Percentiles rank a stretch among this genome's conserved stretches.
Evolutionary conservation across 1,140 invertebrate genomes (phyloP).

Genomic region (Hyles vespertilio): DNA sequence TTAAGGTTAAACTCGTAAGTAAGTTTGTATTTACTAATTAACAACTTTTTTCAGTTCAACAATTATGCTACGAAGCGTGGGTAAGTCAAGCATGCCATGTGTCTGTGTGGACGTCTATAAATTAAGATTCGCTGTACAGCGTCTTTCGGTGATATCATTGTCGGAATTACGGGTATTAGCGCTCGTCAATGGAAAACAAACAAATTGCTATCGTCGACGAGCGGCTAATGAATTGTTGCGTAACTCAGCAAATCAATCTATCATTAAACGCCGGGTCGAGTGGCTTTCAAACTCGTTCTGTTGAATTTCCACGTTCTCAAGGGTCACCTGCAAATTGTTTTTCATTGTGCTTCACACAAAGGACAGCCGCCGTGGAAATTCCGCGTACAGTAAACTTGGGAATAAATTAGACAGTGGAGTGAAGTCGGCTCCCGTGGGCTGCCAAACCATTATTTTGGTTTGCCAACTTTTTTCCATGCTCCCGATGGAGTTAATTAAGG

Average conservation of each 20-base stretch:
- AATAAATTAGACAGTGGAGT: constrained; percentile 33
- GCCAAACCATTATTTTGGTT: constrained; percentile 32
- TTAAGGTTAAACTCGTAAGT: neutral
- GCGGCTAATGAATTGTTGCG: constrained; percentile 19
- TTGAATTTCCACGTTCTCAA: constrained; percentile 4
- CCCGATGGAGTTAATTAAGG: constrained; percentile 37
- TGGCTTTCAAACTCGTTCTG: constrained; percentile 11
- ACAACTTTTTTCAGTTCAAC: neutral
- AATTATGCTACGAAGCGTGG: too few species aligned
- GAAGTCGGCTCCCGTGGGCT: constrained; percentile 19
- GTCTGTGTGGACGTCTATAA: too few species aligned
- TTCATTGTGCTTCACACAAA: constrained; percentile 35
- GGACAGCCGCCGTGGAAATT: constrained; percentile 28
- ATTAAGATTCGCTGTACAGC: neutral
- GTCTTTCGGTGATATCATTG: neutral
- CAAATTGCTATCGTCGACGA: constrained; percentile 7
- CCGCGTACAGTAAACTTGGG: constrained; percentile 31
- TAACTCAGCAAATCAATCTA: constrained; percentile 16
- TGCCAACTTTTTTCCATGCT: constrained; percentile 28
- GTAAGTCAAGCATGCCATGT: neutral
- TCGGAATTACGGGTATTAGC: neutral
- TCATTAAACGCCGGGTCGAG: constrained; percentile 16
- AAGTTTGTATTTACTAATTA: constrained; percentile 1
- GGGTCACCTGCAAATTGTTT: constrained; percentile 19
- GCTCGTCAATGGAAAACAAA: constrained; percentile 6